phyloP scores from a whole-genome alignment of 1,140 invertebrate genomes.

The Drosophila pseudoobscura region DNA sequence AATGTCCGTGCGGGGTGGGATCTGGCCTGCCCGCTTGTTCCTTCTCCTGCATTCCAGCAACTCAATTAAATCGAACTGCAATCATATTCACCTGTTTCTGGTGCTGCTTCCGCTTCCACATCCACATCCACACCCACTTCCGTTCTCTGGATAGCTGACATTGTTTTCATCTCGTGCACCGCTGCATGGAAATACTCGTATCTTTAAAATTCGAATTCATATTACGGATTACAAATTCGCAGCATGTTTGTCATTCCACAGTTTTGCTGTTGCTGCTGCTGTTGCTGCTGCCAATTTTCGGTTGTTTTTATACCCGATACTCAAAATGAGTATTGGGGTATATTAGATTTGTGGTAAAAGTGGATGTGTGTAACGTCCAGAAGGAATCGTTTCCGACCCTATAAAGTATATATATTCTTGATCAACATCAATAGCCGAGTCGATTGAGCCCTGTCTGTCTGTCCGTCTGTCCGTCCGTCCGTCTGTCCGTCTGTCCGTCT shows the following conservation, averaged over 20 bases:
- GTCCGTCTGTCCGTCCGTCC: no score
- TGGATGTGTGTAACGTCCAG: no score
- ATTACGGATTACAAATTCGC: slow-evolving; percentile 81
- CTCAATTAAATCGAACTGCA: slow-evolving; percentile 77
- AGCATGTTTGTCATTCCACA: slow-evolving; percentile 76
- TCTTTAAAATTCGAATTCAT: slow-evolving; percentile 66
- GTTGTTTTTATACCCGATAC: no score
- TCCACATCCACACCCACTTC: slow-evolving; percentile 35
- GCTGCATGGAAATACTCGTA: slow-evolving; percentile 32
- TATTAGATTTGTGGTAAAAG: no score
- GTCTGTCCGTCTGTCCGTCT: no score
- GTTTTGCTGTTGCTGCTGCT: slow-evolving; percentile 25
- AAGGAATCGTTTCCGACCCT: no score
- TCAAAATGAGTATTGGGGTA: no score
- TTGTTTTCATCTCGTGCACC: slow-evolving; percentile 33
- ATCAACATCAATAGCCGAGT: no score
- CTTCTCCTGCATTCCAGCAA: slow-evolving; percentile 49
- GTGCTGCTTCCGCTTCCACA: slow-evolving; percentile 44
- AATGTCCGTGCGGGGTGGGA: neutral
- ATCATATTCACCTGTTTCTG: slow-evolving; percentile 65
- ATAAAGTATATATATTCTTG: no score
- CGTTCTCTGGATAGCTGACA: slow-evolving; percentile 14
- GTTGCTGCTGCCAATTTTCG: slow-evolving; percentile 33
- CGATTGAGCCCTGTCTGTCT: no score
- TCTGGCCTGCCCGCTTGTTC: slow-evolving; percentile 12